Conservation (phyloP, 2,113 vertebrate genomes). For the Poicephalus gulielmi region DNA sequence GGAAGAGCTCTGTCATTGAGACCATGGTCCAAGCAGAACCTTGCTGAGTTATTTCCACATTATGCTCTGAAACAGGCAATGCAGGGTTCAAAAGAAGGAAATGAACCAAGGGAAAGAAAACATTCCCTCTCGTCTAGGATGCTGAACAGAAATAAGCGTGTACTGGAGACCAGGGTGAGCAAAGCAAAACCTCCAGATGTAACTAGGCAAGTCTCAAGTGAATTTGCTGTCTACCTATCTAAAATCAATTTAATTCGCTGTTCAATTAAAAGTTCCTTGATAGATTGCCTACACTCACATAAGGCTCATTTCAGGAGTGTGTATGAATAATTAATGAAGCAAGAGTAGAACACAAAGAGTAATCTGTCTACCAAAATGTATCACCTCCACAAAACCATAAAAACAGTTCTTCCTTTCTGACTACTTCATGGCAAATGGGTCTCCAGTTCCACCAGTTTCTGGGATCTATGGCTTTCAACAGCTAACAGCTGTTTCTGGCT, state of each 20-base stretch:
- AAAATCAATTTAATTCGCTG: constrained; percentile 5
- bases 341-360: neutral
- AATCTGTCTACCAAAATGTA: neutral
- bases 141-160: neutral
- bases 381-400: neutral
- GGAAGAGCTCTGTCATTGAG: neutral
- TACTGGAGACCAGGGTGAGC: neutral
- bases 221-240: neutral
- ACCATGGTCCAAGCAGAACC: neutral
- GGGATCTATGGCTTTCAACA: neutral
- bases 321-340: neutral
- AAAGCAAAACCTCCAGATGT: neutral
- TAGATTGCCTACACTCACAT: neutral
- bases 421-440: neutral
- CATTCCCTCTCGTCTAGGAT: neutral
- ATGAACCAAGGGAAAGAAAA: neutral
- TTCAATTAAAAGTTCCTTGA: constrained; percentile 11
- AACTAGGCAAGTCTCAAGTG: neutral
- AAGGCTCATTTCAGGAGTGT: neutral
- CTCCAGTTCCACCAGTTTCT: neutral
- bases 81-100: neutral
- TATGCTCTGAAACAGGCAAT: neutral
- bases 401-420: neutral
- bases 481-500: neutral
- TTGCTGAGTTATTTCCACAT: neutral